phyloP scores from a whole-genome alignment of 1,140 invertebrate genomes.

The Trachymyrmex cornetzi region DNA sequence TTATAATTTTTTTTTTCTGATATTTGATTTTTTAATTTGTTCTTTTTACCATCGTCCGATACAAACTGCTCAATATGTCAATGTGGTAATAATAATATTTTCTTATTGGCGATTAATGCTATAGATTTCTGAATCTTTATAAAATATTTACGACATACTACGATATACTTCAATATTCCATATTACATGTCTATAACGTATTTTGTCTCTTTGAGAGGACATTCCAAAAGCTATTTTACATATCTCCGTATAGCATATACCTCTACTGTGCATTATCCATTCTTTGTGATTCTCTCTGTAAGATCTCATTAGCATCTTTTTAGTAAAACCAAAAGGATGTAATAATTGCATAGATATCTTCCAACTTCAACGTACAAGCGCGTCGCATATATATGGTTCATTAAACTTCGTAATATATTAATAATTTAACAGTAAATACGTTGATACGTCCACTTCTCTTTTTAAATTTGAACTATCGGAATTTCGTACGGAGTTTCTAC shows the following conservation, averaged over 20 bases:
- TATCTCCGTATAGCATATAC: neutral
- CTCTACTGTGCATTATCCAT: neutral
- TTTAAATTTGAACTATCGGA: neutral
- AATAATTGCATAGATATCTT: neutral
- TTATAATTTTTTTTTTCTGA: neutral
- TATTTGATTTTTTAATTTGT: neutral
- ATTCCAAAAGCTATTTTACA: neutral
- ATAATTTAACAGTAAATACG: slow-evolving; percentile 3
- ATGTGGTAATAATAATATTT: slow-evolving; percentile 19
- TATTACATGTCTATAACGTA: slow-evolving; percentile 10
- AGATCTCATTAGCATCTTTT: slow-evolving; percentile 25
- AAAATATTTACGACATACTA: slow-evolving; percentile 23
- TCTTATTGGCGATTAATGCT: slow-evolving; percentile 56
- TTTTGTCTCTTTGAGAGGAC: neutral
- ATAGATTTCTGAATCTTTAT: slow-evolving; percentile 57
- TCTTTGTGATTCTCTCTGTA: slow-evolving; percentile 1
- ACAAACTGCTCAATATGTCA: neutral
- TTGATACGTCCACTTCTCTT: neutral
- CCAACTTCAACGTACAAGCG: neutral
- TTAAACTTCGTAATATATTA: slow-evolving; percentile 28
- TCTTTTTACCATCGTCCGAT: neutral
- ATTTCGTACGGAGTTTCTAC: neutral
- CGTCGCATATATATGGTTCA: neutral
- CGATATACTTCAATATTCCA: slow-evolving; percentile 1
- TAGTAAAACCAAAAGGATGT: neutral